Base-by-base conservation (phyloP, 2,113 vertebrate genomes). In the Anthoscopus minutus region DNA sequence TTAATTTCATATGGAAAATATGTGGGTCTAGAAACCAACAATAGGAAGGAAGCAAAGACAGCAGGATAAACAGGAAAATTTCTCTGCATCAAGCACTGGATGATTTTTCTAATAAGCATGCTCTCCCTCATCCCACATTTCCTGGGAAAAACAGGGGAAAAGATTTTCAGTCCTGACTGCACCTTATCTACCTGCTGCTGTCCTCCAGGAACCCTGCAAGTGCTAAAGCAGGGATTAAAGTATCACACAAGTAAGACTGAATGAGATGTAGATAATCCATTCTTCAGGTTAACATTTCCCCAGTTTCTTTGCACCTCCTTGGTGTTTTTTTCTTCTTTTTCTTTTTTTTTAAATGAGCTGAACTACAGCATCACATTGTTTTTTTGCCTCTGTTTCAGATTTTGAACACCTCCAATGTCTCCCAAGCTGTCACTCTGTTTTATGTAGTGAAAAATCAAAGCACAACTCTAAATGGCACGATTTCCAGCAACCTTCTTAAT, bases 401-500 rank as follows among this genome's bases (percentile, higher is more conserved):
- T 71, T 91, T 99, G 97, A 99, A 98, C 96, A 98, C 98, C 6
- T 99, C 98, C 87, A 97, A 97, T 7, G 97, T 98, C 48, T 99
- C 98, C 84, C 98, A 99, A 71, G 97, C 98, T 44, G 99, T 99
- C 93, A 99, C 98, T 53, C 76, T 99, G 97, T 98, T 99, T 96
- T 99, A 99, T 16, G 97, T 98, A 83, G 98, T 99, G 96, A 98
- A 92, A 96, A 99, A 99, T 90, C 98, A 98, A 94, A 99, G 98
- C 88, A 94, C 96, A 51, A 96, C 98, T 82, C 98, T 99, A 92
- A 99, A 99, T 27, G 99, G 99, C 88, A 99, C 99, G 0, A 92
- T 97, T 60, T 98, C 99, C 97, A 99, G 99, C 98, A 99, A 98
- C 96, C 98, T 99, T 62, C 99, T 99, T 71, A 98, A 98, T 96